Evolutionary conservation across 2,888 invertebrate genomes (phyloP).

Genomic region (Artemia sinica): DNA sequence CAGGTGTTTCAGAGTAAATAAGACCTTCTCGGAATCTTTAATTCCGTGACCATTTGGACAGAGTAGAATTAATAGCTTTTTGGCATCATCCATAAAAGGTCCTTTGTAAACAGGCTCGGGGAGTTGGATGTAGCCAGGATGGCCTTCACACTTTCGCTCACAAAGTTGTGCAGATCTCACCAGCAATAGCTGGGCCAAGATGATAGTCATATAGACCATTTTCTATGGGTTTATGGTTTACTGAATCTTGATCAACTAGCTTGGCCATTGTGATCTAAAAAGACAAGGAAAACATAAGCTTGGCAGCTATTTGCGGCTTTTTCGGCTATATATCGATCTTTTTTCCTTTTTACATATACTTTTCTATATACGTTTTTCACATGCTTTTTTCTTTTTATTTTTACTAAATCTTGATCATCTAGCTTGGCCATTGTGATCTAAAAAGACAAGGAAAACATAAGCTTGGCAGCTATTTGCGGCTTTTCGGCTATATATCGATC

Average conservation of each 20-base stretch:
- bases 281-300: background rate
- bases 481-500: too few relatives aligned
- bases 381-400: too few relatives aligned
- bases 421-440: background rate
- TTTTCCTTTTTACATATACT: too few relatives aligned
- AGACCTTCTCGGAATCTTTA: background rate
- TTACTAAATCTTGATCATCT: background rate
- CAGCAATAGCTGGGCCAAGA: background rate
- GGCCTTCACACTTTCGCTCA: conserved; percentile 5
- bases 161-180: background rate
- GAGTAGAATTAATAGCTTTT: background rate
- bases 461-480: too few relatives aligned
- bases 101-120: conserved; percentile 12
- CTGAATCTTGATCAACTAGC: background rate
- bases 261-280: conserved; percentile 5
- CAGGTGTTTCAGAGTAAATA: background rate
- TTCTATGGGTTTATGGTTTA: conserved; percentile 1
- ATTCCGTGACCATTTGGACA: conserved; percentile 3
- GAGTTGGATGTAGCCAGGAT: conserved; percentile 10
- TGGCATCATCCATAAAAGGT: conserved; percentile 1
- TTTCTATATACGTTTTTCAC: too few relatives aligned
- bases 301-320: too few relatives aligned
- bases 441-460: background rate
- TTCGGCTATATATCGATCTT: too few relatives aligned
- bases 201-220: background rate